These are phyloP conservation scores for Pegoplata infirma DNA, from an alignment of 2,888 invertebrate genomes.

Conservation along the genomic window DNA sequence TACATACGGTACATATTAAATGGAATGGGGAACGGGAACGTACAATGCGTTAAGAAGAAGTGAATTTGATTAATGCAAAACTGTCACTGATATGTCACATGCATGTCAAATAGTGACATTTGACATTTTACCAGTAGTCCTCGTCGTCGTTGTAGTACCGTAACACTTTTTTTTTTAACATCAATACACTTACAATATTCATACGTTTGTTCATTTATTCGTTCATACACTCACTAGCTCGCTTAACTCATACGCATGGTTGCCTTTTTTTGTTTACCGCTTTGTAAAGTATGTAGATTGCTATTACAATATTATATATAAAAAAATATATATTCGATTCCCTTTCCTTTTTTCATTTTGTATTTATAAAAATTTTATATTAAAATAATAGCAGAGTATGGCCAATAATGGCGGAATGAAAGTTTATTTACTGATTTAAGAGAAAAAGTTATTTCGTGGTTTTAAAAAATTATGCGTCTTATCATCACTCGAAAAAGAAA, in stretches of 20 bases:
- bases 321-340: constrained; percentile 26
- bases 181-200: constrained; percentile 30
- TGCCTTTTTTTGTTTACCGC: constrained; percentile 64
- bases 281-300: constrained; percentile 66
- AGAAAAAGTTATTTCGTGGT: too few relatives aligned
- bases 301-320: constrained; percentile 61
- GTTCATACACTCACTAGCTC: constrained; percentile 11
- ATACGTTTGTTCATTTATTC: neutral
- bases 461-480: too few relatives aligned
- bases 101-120: constrained; percentile 79
- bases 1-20: neutral
- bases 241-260: constrained; percentile 39
- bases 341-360: constrained; percentile 42
- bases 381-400: neutral
- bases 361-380: constrained; percentile 59
- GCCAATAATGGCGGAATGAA: neutral
- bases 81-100: constrained; percentile 79
- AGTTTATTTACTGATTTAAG: too few relatives aligned
- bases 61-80: constrained; percentile 79
- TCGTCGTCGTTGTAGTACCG: constrained; percentile 24
- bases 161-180: constrained; percentile 42
- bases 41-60: constrained; percentile 72
- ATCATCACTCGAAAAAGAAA: too few relatives aligned
- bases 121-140: constrained; percentile 75
- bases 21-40: constrained; percentile 2